phyloP scores from a whole-genome alignment of 2,888 invertebrate species.

The Agrotis puta region DNA sequence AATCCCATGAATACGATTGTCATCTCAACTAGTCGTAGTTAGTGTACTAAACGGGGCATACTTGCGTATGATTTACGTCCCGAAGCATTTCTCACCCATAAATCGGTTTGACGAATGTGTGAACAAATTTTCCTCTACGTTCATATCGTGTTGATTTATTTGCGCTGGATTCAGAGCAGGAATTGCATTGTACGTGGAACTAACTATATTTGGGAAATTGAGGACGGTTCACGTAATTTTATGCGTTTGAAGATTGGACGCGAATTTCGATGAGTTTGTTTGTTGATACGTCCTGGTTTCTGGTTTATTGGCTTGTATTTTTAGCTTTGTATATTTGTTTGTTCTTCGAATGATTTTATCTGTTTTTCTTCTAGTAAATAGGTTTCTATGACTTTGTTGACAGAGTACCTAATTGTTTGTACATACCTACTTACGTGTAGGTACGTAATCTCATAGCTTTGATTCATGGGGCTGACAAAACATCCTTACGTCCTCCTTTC shows the following conservation, averaged over 20 bases:
- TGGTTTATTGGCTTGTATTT: constrained; percentile 27
- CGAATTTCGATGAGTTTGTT: constrained; percentile 44
- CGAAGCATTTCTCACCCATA: constrained; percentile 49
- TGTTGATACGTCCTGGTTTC: constrained; percentile 15
- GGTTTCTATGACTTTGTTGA: background rate
- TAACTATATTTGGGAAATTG: constrained; percentile 61
- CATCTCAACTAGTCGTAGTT: constrained; percentile 8
- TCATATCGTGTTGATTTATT: constrained; percentile 53
- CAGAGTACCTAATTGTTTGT: background rate
- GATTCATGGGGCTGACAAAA: too few relatives aligned
- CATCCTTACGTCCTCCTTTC: too few relatives aligned
- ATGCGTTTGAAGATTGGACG: constrained; percentile 48
- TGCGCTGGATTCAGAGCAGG: constrained; percentile 42
- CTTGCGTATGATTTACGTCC: constrained; percentile 54
- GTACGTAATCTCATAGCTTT: too few relatives aligned
- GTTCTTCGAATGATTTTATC: background rate
- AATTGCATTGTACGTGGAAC: constrained; percentile 46
- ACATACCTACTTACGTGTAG: too few relatives aligned
- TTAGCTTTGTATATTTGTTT: background rate
- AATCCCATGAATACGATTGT: background rate
- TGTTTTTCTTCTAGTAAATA: background rate
- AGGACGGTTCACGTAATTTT: constrained; percentile 54
- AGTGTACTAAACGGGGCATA: constrained; percentile 34
- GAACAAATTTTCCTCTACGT: constrained; percentile 57
- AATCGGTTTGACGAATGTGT: constrained; percentile 65